These are phyloP conservation scores for Panthera leo DNA, from an alignment of 2,113 vertebrate genomes.

Conservation along the genomic window DNA sequence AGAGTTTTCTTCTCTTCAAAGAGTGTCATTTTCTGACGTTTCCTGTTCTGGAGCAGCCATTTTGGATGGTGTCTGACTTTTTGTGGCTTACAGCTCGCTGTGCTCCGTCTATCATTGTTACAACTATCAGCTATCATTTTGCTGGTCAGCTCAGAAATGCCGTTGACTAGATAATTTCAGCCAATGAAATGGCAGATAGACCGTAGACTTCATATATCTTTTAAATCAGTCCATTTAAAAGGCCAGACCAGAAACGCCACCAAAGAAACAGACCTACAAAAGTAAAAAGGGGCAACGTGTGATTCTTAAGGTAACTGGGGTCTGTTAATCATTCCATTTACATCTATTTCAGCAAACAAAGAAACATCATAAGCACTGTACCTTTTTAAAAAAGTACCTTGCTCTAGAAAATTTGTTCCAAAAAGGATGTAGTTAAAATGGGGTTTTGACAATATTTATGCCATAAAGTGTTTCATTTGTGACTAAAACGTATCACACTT, in stretches of 20 bases:
- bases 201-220: constrained; percentile 7
- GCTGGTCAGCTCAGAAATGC: constrained; percentile 9
- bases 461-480: constrained; percentile 54
- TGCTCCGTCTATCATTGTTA: not conserved
- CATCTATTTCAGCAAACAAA: not conserved
- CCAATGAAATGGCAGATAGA: constrained; percentile 46
- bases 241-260: constrained; percentile 35
- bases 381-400: not conserved
- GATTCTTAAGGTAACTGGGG: not conserved
- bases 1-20: not conserved
- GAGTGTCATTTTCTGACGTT: not conserved
- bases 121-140: not conserved
- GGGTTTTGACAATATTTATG: constrained; percentile 24
- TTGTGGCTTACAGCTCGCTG: not conserved
- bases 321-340: not conserved
- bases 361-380: not conserved
- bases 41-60: not conserved
- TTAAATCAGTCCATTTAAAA: constrained; percentile 48
- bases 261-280: not conserved
- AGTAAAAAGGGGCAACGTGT: not conserved
- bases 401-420: constrained; percentile 29
- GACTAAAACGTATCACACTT: constrained; percentile 74
- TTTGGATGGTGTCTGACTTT: not conserved
- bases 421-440: constrained; percentile 35
- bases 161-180: constrained; percentile 35